A percentile compares a stretch with the other conserved stretches of the same genome.
Evolutionary conservation across 2,888 invertebrate genomes (phyloP).

Genomic region (Micropterix aruncella): DNA sequence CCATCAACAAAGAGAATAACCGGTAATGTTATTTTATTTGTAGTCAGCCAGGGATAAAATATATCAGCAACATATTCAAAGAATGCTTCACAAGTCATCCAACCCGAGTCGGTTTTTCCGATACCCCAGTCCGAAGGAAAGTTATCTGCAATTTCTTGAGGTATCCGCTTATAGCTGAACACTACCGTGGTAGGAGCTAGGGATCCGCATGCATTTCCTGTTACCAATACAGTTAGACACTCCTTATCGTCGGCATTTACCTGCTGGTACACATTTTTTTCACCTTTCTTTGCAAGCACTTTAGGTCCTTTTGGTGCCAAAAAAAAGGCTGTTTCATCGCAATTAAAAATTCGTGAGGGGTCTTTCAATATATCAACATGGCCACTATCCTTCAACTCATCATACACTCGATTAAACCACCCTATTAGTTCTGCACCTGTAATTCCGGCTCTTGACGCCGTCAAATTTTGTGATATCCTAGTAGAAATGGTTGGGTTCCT

Average conservation of each 20-base stretch:
- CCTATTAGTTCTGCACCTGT: conserved; percentile 12
- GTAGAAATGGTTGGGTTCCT: conserved; percentile 12
- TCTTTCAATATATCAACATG: conserved; percentile 11
- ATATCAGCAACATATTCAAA: conserved; percentile 21
- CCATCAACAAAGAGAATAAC: conserved; percentile 19
- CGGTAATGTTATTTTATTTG: conserved; percentile 17
- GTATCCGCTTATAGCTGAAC: conserved; percentile 9
- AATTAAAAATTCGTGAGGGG: conserved; percentile 13
- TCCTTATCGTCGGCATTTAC: too few species aligned
- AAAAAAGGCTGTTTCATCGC: conserved; percentile 14
- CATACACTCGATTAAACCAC: conserved; percentile 13
- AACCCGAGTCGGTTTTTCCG: conserved; percentile 22
- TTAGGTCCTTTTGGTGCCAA: conserved; percentile 11
- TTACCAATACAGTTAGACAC: conserved; percentile 12
- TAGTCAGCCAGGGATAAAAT: conserved; percentile 19
- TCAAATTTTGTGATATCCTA: conserved; percentile 14
- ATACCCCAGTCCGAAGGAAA: conserved; percentile 16
- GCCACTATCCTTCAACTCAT: conserved; percentile 11
- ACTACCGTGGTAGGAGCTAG: conserved; percentile 10
- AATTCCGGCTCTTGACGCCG: conserved; percentile 10
- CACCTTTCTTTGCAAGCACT: conserved; percentile 13
- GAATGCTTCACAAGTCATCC: conserved; percentile 23
- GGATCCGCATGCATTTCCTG: conserved; percentile 12
- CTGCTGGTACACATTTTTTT: conserved; percentile 13
- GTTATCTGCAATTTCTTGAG: conserved; percentile 11